Base-by-base conservation (phyloP, 2,113 vertebrate species). In the Pygoscelis antarcticus region DNA sequence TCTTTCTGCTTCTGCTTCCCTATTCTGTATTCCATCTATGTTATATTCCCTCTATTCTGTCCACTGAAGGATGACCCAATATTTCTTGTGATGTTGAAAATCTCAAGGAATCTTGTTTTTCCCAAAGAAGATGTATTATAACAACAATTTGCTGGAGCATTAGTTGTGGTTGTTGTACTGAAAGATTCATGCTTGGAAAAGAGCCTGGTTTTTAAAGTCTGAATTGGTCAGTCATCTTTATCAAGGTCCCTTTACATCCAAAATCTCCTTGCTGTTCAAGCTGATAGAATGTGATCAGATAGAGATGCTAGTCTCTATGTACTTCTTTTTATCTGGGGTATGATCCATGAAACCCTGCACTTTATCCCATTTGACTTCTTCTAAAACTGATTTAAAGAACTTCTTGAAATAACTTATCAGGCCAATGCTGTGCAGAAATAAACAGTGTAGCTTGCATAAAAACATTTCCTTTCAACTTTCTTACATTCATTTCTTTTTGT, bases 341-440 rank as follows among this genome's bases (percentile, higher is more conserved):
- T 65, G 81, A 93, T 78, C 83, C 38, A 38, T 65, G 71, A 93
- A 97, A 71, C 25, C 51, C 8, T 91, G 71, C 49, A 47, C 38
- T 87, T 87, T 60, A 75, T 85, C 74, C 52, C 44, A 32, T 88
- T 61, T 72, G 57, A 57, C 68, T 83, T 81, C 82, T 88, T 68
- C 42, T 75, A 76, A 91, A 91, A 86, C 44, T 34, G 40, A 86
- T 75, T 62, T 78, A 92, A 94, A 95, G 15, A 70, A 51, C 57
- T 75, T 66, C 62, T 78, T 81, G 54, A 96, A 96, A 94, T 78
- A 96, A 52, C 30, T 92, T 93, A 72, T 83, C 47, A 54, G 46
- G n/a, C 16, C 27, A 77, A 47, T 36, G n/a, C 32, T 70, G 42
- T 51, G 44, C 49, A 97, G 62, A 96, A 96, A 82, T 71, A 86